A percentile compares a stretch with the other conserved stretches of the same genome.
These are phyloP conservation scores for Turnix velox DNA, from an alignment of 2,113 vertebrate genomes.

Conservation along the genomic window DNA sequence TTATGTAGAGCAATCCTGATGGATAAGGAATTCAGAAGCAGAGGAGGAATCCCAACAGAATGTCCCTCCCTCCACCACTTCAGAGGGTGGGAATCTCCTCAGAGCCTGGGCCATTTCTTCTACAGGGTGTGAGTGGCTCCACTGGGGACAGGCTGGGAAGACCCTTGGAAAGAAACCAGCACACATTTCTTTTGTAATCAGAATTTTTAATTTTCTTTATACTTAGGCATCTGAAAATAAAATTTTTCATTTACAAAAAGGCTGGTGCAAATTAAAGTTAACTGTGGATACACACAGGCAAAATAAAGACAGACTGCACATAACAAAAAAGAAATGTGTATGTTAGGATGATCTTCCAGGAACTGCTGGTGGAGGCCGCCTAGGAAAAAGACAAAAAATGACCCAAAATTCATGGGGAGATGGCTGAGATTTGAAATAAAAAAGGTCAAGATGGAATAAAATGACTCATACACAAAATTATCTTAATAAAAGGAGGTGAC, in stretches of 20 bases:
- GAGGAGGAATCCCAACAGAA: background rate
- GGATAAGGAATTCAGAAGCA: background rate
- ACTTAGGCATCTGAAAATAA: constrained; percentile 66
- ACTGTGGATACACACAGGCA: background rate
- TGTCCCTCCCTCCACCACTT: background rate
- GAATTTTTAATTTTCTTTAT: constrained; percentile 69
- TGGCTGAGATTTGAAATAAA: constrained; percentile 4
- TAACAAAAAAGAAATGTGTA: constrained; percentile 35
- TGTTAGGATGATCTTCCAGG: constrained; percentile 71
- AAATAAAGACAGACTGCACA: background rate
- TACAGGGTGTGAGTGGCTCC: background rate
- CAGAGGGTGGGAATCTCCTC: background rate
- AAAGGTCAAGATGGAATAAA: constrained; percentile 31
- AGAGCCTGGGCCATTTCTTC: background rate
- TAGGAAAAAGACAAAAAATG: constrained; percentile 67
- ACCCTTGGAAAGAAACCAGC: background rate
- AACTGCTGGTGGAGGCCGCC: constrained; percentile 70
- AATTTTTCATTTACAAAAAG: constrained; percentile 66
- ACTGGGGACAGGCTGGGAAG: background rate
- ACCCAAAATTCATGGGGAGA: constrained; percentile 35
- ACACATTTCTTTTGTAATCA: constrained; percentile 7
- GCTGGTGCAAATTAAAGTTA: constrained; percentile 55
- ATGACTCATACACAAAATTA: constrained; percentile 41
- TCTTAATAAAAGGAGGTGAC: constrained; percentile 16
- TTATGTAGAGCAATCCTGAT: background rate